Percentiles rank a stretch among this genome's conserved stretches.
Evolutionary conservation across 2,888 invertebrate genomes (phyloP).

Genomic region (Luperina nickerlii): DNA sequence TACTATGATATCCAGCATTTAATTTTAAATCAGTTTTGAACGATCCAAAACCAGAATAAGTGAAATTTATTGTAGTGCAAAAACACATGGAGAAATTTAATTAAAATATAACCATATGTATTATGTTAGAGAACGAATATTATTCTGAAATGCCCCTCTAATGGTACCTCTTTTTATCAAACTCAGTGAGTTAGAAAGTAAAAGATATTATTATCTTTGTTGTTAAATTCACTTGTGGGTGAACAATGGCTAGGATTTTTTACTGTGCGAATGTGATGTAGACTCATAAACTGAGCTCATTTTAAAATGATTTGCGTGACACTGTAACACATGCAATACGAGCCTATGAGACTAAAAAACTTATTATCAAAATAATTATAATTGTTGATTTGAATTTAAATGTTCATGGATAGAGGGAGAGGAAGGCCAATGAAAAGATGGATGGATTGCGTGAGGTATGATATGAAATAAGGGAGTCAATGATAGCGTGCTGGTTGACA

Average conservation of each 20-base stretch:
- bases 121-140: not conserved
- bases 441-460: too few species aligned
- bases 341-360: not conserved
- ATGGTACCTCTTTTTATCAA: constrained; percentile 16
- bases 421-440: not conserved
- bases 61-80: not conserved
- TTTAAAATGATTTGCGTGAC: constrained; percentile 3
- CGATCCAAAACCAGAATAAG: not conserved
- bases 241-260: constrained; percentile 56
- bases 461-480: not conserved
- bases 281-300: constrained; percentile 13
- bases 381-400: not conserved
- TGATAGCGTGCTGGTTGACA: not conserved
- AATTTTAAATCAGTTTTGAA: not conserved
- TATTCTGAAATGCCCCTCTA: constrained; percentile 28
- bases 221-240: constrained; percentile 53
- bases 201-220: constrained; percentile 48
- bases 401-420: not conserved
- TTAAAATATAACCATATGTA: not conserved
- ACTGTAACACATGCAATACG: not conserved
- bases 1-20: not conserved
- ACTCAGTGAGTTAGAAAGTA: constrained; percentile 55
- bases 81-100: not conserved
- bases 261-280: constrained; percentile 42
- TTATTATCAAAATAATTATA: not conserved